Evolutionary conservation across 2,113 vertebrate genomes (phyloP).

Genomic region (Callospermophilus lateralis): DNA sequence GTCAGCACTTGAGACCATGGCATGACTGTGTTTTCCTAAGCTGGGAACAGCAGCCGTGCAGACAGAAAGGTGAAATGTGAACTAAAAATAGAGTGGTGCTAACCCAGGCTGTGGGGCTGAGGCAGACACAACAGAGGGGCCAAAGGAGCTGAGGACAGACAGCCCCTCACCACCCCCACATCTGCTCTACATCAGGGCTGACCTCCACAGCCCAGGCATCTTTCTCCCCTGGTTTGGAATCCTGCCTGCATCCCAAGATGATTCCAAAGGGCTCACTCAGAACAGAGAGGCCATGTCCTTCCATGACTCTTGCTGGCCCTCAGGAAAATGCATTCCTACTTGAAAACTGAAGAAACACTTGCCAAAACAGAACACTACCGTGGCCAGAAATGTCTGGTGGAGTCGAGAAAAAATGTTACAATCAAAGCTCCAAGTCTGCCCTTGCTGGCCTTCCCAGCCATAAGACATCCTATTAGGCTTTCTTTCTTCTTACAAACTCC

Average conservation of each 20-base stretch:
- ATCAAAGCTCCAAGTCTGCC: not conserved
- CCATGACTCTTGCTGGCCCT: not conserved
- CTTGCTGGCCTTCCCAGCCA: not conserved
- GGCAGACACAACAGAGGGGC: constrained; percentile 58
- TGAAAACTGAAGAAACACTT: not conserved
- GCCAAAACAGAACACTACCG: not conserved
- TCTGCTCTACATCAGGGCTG: constrained; percentile 23
- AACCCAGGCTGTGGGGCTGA: not conserved
- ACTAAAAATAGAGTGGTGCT: constrained; percentile 55
- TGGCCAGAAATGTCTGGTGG: not conserved
- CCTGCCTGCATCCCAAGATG: not conserved
- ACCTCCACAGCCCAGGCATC: not conserved
- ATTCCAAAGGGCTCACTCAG: not conserved
- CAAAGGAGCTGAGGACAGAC: constrained; percentile 21
- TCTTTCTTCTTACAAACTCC: not conserved
- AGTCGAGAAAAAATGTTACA: not conserved
- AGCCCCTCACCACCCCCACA: not conserved
- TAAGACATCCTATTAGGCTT: not conserved
- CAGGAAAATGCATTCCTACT: not conserved
- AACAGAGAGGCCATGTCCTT: not conserved
- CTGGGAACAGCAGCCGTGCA: constrained; percentile 44
- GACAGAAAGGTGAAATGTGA: constrained; percentile 72
- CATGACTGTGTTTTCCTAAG: constrained; percentile 40
- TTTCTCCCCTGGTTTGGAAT: not conserved
- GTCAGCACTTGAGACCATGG: not conserved